Base-by-base conservation (phyloP, 2,113 vertebrate genomes). In the Triplophysa dalaica region DNA sequence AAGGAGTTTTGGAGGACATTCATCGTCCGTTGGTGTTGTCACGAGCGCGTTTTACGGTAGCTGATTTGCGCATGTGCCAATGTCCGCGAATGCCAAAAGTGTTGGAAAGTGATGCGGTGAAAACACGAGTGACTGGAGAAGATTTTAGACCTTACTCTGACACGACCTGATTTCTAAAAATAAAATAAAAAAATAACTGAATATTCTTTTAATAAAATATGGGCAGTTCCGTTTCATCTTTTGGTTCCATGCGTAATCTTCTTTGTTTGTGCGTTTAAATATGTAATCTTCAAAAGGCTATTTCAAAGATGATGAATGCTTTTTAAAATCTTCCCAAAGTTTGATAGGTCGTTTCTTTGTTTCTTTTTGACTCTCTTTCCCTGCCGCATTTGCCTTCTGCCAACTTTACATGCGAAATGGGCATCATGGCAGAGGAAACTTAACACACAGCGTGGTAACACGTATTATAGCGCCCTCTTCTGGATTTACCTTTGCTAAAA, bases 1-100 rank as follows among this genome's bases (percentile, higher is more conserved):
- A 90, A 91, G 89, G 91, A 92, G 90, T 89, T 92, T 89, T 92
- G 87, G 88, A 92, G 89, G 91, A 89, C 91, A 90, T 67, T 75
- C 70, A 61, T 81, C 54, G 67, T 81, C 41, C 14, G 70, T 50
- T 48, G 33, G 63, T 69, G 70, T 83, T 60, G 73, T 43, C n/a
- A 12, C 17, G 70, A 41, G 65, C 62, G 33, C 43, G 33, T 29
- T 77, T 61, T 62, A 75, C 61, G 48, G 22, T 1, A 24, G 63
- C 26, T 43, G 41, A 69, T 19, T 2, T 58, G 67, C 62, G 60
- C 73, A 29, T 64, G 74, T 72, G 74, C 52, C 54, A 14, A 52
- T 52, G 22, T 52, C 52, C 45, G 38, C 45, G 19, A 68, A 68
- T 45, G 38, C 67, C 26, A 50, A 43, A 66, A 74, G 17, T 80